Percentiles rank a stretch among this genome's conserved stretches.
These are phyloP conservation scores for Adelges cooleyi DNA, from an alignment of 1,140 invertebrate species.

Conservation along the genomic window DNA sequence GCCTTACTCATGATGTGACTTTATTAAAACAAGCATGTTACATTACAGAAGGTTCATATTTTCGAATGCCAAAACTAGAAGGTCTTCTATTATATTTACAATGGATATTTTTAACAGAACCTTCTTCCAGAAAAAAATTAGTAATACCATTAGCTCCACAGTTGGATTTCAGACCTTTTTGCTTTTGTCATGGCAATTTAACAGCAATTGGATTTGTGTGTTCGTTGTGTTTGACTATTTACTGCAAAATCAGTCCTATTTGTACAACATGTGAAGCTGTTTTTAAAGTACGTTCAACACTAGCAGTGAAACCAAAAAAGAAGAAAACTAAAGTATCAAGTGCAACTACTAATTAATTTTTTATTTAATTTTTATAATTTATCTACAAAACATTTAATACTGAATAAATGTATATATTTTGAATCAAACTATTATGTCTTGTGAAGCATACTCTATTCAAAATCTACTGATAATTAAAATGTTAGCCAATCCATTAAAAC, in stretches of 20 bases:
- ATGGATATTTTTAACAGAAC: constrained; percentile 89
- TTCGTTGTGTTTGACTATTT: constrained; percentile 94
- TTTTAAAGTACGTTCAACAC: constrained; percentile 39
- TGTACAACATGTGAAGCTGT: constrained; percentile 91
- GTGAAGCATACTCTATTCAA: too few species aligned
- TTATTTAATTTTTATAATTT: neutral
- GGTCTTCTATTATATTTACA: constrained; percentile 82
- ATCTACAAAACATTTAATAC: too few species aligned
- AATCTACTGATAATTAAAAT: too few species aligned
- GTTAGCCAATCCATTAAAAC: too few species aligned
- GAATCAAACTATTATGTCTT: too few species aligned
- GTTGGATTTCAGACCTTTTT: constrained; percentile 91
- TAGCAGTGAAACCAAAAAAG: constrained; percentile 21
- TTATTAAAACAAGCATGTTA: constrained; percentile 91
- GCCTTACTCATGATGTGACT: constrained; percentile 79
- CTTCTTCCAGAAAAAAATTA: constrained; percentile 62
- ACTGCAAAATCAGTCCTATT: constrained; percentile 94
- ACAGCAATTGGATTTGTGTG: constrained; percentile 95
- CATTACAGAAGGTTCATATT: constrained; percentile 84
- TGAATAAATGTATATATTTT: too few species aligned
- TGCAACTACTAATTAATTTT: constrained; percentile 4
- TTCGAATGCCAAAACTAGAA: constrained; percentile 63
- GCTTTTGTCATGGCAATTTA: constrained; percentile 94
- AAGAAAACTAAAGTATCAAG: constrained; percentile 6
- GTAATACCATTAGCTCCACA: constrained; percentile 78